A percentile compares a stretch with the other conserved stretches of the same genome.
Conservation (phyloP, 1,140 invertebrate species). For the Callitettix versicolor region DNA sequence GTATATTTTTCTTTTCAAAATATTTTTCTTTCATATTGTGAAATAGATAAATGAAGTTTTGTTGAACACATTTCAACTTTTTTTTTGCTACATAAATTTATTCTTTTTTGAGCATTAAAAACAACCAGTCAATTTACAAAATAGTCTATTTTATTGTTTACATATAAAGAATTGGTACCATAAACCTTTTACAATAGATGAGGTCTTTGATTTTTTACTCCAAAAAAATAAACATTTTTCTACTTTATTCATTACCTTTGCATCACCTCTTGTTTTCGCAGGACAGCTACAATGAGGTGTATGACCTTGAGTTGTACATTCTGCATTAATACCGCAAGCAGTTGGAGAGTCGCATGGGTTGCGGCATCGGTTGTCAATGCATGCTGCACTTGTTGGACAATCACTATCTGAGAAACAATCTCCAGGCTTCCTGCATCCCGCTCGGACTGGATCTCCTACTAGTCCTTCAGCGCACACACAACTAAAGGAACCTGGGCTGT, state of each 20-base stretch:
- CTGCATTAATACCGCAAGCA: slow-evolving; percentile 62
- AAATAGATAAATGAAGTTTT: no score
- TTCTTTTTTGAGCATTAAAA: no score
- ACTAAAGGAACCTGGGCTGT: slow-evolving; percentile 60
- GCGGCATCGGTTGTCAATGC: slow-evolving; percentile 61
- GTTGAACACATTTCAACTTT: no score
- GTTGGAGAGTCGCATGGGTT: slow-evolving; percentile 59
- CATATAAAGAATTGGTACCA: no score
- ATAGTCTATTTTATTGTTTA: no score
- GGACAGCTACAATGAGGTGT: slow-evolving; percentile 63
- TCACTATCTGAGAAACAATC: slow-evolving; percentile 71
- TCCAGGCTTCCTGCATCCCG: slow-evolving; percentile 61
- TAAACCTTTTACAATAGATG: no score
- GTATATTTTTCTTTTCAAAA: no score
- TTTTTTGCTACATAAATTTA: no score
- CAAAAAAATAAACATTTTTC: neutral
- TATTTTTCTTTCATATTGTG: no score
- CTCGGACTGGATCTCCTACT: slow-evolving; percentile 59
- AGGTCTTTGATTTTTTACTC: no score
- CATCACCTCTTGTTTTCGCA: slow-evolving; percentile 61
- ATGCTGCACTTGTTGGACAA: slow-evolving; percentile 65
- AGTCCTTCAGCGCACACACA: slow-evolving; percentile 67
- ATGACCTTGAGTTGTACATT: slow-evolving; percentile 56
- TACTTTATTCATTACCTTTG: slow-evolving; percentile 34
- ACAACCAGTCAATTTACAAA: no score